Evolutionary conservation across 2,888 invertebrate species (phyloP).

Genomic region (Aethes cnicana): DNA sequence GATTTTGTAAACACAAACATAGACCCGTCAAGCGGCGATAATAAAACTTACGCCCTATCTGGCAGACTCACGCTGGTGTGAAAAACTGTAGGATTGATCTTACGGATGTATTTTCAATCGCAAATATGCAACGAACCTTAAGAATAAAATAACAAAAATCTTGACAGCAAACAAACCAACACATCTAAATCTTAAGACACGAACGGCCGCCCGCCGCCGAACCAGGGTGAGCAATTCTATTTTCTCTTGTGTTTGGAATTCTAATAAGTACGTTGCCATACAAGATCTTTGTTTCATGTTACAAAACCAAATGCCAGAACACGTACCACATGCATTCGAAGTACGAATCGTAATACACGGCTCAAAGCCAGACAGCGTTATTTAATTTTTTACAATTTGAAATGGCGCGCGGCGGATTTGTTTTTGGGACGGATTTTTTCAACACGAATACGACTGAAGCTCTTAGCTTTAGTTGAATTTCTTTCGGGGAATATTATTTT

Average conservation of each 20-base stretch:
- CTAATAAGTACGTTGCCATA: slow-evolving; percentile 5
- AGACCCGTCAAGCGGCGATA: slow-evolving; percentile 42
- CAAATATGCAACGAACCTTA: not conserved
- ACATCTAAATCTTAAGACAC: not conserved
- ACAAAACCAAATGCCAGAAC: slow-evolving; percentile 11
- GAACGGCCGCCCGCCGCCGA: too few relatives aligned
- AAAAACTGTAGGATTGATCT: not conserved
- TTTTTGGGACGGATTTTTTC: slow-evolving; percentile 43
- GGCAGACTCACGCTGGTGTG: slow-evolving; percentile 6
- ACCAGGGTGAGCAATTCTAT: slow-evolving; percentile 5
- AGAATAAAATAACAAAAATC: not conserved
- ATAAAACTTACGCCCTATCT: slow-evolving; percentile 36
- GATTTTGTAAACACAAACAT: slow-evolving; percentile 59
- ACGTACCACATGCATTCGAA: slow-evolving; percentile 15
- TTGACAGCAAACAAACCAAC: not conserved
- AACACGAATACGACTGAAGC: slow-evolving; percentile 46
- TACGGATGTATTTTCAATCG: not conserved
- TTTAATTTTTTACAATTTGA: slow-evolving; percentile 40
- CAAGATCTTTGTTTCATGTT: not conserved
- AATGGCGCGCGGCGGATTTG: slow-evolving; percentile 37
- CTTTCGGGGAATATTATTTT: slow-evolving; percentile 64
- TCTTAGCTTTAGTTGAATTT: slow-evolving; percentile 53
- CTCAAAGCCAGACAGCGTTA: slow-evolving; percentile 17
- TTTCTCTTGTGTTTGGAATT: slow-evolving; percentile 12
- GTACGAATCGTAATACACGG: slow-evolving; percentile 20